Percentiles rank a stretch among this genome's conserved stretches.
phyloP scores from a whole-genome alignment of 2,888 invertebrate genomes.

The Volucella inanis region DNA sequence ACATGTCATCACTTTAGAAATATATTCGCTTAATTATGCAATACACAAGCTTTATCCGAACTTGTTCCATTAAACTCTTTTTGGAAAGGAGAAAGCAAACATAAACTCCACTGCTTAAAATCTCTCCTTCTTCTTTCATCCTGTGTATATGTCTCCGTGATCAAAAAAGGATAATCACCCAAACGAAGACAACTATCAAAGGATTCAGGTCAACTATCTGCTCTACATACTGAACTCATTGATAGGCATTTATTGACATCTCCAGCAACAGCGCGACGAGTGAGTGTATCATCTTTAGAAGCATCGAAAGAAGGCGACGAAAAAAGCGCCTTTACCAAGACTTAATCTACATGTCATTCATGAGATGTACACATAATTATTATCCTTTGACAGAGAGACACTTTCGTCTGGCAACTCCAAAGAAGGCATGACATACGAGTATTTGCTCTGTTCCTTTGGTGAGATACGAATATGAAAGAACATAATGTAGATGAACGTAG shows the following conservation, averaged over 20 bases:
- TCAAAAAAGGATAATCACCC: slow-evolving; percentile 47
- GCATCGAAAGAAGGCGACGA: neutral
- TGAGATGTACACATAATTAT: slow-evolving; percentile 60
- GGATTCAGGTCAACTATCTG: slow-evolving; percentile 55
- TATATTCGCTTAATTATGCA: slow-evolving; percentile 32
- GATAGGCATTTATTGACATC: slow-evolving; percentile 65
- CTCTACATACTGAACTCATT: slow-evolving; percentile 64
- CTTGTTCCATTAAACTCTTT: slow-evolving; percentile 42
- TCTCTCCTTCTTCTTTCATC: slow-evolving; percentile 1
- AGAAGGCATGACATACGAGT: slow-evolving; percentile 22
- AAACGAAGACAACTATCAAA: slow-evolving; percentile 11
- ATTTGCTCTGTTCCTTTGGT: slow-evolving; percentile 56
- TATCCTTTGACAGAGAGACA: slow-evolving; percentile 63
- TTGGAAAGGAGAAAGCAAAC: neutral
- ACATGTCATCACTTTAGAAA: neutral
- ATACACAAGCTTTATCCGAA: slow-evolving; percentile 34
- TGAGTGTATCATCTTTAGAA: slow-evolving; percentile 2
- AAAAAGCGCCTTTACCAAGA: slow-evolving; percentile 26
- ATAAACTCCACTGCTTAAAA: neutral
- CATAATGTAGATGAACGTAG: too few species aligned
- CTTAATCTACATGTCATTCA: slow-evolving; percentile 55
- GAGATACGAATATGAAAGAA: slow-evolving; percentile 22
- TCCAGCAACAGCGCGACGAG: neutral
- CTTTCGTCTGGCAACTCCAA: slow-evolving; percentile 34
- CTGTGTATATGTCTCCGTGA: slow-evolving; percentile 11